A percentile compares a stretch with the other conserved stretches of the same genome.
Conservation (phyloP, 2,113 vertebrate genomes). For the Phrynosoma blainvillii region DNA sequence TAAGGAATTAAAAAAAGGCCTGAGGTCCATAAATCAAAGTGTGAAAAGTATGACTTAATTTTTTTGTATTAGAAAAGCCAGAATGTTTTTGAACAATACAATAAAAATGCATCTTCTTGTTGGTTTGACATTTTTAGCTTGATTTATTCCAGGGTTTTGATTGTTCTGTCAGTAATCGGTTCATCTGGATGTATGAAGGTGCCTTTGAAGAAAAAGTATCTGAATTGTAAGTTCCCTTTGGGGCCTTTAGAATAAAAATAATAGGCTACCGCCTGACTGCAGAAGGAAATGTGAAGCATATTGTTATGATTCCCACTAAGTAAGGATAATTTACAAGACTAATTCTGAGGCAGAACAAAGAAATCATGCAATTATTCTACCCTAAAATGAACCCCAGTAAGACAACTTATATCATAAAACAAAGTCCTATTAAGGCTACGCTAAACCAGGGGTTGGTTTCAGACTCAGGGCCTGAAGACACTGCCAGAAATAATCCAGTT, state of each 20-base stretch:
- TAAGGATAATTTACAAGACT: neutral
- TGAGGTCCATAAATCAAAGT: neutral
- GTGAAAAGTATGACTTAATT: neutral
- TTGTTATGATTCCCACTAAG: conserved; percentile 5
- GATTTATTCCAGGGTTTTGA: conserved; percentile 25
- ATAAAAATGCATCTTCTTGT: neutral
- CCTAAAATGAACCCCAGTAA: neutral
- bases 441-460: neutral
- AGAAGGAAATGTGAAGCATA: conserved; percentile 5
- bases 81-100: conserved; percentile 16
- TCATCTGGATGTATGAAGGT: conserved; percentile 12
- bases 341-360: neutral
- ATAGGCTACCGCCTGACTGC: conserved; percentile 32
- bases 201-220: conserved; percentile 10
- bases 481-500: no score
- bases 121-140: conserved; percentile 5
- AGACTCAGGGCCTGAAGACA: neutral
- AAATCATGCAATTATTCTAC: neutral
- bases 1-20: conserved; percentile 17
- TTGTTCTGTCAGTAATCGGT: neutral
- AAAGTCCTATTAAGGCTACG: neutral
- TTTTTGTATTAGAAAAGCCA: conserved; percentile 18
- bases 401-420: neutral
- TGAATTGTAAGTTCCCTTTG: neutral
- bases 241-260: conserved; percentile 37